Evolutionary conservation across 2,888 invertebrate species (phyloP).

Genomic region (Agrotis puta): DNA sequence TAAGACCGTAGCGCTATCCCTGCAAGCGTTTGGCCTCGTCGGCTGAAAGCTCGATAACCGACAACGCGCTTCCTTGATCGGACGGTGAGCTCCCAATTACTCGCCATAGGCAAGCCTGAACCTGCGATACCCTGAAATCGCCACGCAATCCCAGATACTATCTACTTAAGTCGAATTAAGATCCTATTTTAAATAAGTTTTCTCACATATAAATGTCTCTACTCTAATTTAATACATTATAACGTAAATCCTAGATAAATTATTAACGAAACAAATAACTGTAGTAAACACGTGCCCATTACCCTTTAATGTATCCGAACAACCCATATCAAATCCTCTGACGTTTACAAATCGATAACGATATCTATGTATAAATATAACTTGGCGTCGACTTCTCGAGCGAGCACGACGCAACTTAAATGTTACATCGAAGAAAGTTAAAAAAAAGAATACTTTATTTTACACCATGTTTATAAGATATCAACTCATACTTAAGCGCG

Average conservation of each 20-base stretch:
- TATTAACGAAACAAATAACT: constrained; percentile 7
- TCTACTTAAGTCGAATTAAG: too few species aligned
- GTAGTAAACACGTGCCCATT: constrained; percentile 19
- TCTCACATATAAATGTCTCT: too few species aligned
- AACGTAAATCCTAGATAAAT: neutral
- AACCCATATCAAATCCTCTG: constrained; percentile 52
- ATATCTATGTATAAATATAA: constrained; percentile 50
- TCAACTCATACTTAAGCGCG: too few species aligned
- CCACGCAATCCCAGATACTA: too few species aligned
- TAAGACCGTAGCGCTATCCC: too few species aligned
- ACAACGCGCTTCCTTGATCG: too few species aligned
- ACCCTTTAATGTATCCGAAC: constrained; percentile 36
- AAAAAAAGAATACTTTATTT: neutral
- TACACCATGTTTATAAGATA: neutral
- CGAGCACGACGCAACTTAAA: constrained; percentile 11
- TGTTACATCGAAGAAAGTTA: neutral
- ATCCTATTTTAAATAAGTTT: too few species aligned
- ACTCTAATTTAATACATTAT: neutral
- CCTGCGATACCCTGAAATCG: too few species aligned
- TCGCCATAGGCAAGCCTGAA: too few species aligned
- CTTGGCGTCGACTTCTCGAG: constrained; percentile 28
- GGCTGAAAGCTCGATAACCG: too few species aligned
- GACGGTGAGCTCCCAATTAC: too few species aligned
- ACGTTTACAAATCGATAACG: constrained; percentile 55
- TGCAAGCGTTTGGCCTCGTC: too few species aligned